A percentile compares a stretch with the other conserved stretches of the same genome.
phyloP scores from a whole-genome alignment of 2,113 vertebrate species.

The Rhynchopsitta pachyrhyncha region DNA sequence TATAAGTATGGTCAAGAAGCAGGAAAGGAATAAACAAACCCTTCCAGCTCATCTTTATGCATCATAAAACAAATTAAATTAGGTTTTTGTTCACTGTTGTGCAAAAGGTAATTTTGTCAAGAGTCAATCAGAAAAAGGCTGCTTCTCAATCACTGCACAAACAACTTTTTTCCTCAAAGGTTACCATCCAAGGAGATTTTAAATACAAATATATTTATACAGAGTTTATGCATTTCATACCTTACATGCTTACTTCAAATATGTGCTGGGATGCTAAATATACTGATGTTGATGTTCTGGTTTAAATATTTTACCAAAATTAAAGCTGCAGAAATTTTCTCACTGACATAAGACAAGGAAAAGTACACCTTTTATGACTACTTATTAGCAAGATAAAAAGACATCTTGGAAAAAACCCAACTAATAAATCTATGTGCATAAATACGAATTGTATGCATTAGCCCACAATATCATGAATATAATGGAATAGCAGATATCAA shows the following conservation, averaged over 20 bases:
- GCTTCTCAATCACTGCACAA: constrained; percentile 29
- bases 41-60: constrained; percentile 45
- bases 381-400: background rate
- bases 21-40: constrained; percentile 18
- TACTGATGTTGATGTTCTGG: background rate
- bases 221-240: background rate
- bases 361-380: background rate
- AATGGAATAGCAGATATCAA: background rate
- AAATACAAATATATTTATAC: background rate
- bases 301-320: constrained; percentile 6
- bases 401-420: background rate
- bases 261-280: background rate
- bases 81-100: constrained; percentile 44
- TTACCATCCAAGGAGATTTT: constrained; percentile 31
- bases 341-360: background rate
- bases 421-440: background rate
- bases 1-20: background rate
- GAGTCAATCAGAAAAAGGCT: constrained; percentile 4
- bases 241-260: background rate
- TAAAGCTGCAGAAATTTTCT: background rate
- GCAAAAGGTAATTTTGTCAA: constrained; percentile 44
- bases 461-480: background rate
- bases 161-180: background rate
- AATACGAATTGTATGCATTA: background rate
- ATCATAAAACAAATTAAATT: constrained; percentile 59